Evolutionary conservation across 2,113 vertebrate species (phyloP).

Genomic region (Clarias magur): DNA sequence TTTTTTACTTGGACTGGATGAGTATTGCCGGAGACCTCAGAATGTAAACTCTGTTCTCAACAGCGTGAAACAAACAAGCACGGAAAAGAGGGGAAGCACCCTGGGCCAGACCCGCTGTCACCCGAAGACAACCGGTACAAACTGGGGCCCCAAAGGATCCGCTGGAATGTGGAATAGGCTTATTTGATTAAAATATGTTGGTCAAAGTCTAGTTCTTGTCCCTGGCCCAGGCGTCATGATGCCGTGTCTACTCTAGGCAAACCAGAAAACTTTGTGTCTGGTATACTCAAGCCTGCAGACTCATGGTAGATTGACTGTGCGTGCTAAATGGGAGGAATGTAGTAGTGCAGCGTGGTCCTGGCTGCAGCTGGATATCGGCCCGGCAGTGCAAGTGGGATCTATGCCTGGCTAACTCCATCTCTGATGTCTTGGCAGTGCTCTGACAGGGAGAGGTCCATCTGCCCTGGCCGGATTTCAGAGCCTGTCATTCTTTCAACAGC

Average conservation of each 20-base stretch:
- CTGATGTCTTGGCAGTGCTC: slow-evolving; percentile 45
- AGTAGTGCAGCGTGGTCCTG: slow-evolving; percentile 13
- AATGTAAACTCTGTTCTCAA: slow-evolving; percentile 56
- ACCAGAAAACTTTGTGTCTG: slow-evolving; percentile 35
- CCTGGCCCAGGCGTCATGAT: not conserved
- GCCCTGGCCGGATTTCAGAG: slow-evolving; percentile 48
- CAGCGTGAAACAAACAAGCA: slow-evolving; percentile 51
- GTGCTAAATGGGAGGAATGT: slow-evolving; percentile 28
- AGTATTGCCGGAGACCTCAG: slow-evolving; percentile 51
- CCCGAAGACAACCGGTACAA: not conserved
- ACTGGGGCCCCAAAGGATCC: not conserved
- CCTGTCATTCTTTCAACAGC: slow-evolving; percentile 41
- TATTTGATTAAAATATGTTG: slow-evolving; percentile 5
- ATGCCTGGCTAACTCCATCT: slow-evolving; percentile 47
- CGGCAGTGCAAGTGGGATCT: slow-evolving; percentile 40
- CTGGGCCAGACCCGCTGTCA: slow-evolving; percentile 5
- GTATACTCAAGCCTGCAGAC: slow-evolving; percentile 28
- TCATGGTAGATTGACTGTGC: slow-evolving; percentile 12
- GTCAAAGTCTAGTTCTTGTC: not conserved
- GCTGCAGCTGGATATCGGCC: slow-evolving; percentile 47
- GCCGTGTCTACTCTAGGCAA: slow-evolving; percentile 9
- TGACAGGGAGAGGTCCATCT: slow-evolving; percentile 51
- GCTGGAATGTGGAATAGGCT: not conserved
- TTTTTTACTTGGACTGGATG: slow-evolving; percentile 49
- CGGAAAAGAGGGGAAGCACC: slow-evolving; percentile 37